Base-by-base conservation (phyloP, 2,113 vertebrate genomes). In the Nibea coibor region DNA sequence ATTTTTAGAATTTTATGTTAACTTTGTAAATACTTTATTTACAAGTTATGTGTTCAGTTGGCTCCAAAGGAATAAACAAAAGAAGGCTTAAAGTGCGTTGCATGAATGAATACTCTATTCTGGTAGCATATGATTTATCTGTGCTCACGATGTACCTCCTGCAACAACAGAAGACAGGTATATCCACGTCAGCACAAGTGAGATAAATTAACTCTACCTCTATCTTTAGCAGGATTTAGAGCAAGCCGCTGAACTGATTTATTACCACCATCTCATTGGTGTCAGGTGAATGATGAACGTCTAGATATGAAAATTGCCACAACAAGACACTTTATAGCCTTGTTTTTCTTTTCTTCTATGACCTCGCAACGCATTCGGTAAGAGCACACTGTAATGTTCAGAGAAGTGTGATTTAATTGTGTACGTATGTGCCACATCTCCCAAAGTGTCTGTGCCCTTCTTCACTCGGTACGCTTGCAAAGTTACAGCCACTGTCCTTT, bases 131-230 rank as follows among this genome's bases (percentile, higher is more conserved):
- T 87, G 81, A 90, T 92, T 91, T 86, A 89, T 89, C 51, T 82
- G 14, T 72, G 72, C 67, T 85, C 57, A 72, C 45, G 20, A 24
- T 56, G 72, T 61, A n/a, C 61, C 69, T 84, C 39, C 79, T 71
- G 39, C 63, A 81, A 76, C 58, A 75, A 74, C 69, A 89, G 78
- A 76, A 19, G 70, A 82, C 59, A 77, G 64, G 88, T 78, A 63
- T 45, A 53, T 65, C 74, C 80, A 80, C 59, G 51, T 87, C 87
- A 90, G 87, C 87, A 78, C 57, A 81, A 89, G 84, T 77, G 79
- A 89, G 87, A 93, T 87, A 74, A 91, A 92, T 91, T 82, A 79
- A 81, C 39, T 81, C 75, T 39, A 47, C 65, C 43, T 83, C 87
- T 77, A 78, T 83, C 63, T 91, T 92, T 83, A 84, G 71, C 88